phyloP scores from a whole-genome alignment of 2,797 vertebrate species.

The Sebastes cheni region DNA sequence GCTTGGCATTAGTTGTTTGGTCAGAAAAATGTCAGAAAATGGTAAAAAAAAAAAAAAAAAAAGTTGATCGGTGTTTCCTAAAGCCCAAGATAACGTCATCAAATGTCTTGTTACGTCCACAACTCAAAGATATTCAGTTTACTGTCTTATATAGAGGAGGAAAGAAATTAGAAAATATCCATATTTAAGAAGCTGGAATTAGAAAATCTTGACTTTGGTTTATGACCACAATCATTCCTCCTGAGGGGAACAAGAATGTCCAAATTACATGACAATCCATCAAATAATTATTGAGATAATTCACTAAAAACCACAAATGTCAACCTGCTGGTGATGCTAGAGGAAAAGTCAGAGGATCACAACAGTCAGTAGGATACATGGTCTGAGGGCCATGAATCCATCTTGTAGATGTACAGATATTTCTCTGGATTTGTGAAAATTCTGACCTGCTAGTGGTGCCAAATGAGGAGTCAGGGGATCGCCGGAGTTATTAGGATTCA shows the following conservation, averaged over 20 bases:
- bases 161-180: no score
- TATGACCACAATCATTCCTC: background rate
- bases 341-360: background rate
- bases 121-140: no score
- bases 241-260: background rate
- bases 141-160: no score
- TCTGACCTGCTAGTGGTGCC: background rate
- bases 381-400: background rate
- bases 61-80: no score
- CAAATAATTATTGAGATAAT: background rate
- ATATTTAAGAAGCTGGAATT: background rate
- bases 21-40: no score
- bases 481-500: background rate
- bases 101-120: no score
- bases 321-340: background rate
- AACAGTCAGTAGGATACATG: background rate
- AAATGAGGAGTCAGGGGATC: background rate
- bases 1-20: constrained; percentile 11
- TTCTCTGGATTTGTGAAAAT: background rate
- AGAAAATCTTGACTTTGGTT: background rate
- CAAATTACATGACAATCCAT: background rate
- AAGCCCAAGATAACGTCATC: no score
- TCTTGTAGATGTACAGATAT: background rate
- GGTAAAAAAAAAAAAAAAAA: no score
- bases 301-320: background rate